Evolutionary conservation across 2,797 vertebrate species (phyloP).

Genomic region (Cyclura pinguis): DNA sequence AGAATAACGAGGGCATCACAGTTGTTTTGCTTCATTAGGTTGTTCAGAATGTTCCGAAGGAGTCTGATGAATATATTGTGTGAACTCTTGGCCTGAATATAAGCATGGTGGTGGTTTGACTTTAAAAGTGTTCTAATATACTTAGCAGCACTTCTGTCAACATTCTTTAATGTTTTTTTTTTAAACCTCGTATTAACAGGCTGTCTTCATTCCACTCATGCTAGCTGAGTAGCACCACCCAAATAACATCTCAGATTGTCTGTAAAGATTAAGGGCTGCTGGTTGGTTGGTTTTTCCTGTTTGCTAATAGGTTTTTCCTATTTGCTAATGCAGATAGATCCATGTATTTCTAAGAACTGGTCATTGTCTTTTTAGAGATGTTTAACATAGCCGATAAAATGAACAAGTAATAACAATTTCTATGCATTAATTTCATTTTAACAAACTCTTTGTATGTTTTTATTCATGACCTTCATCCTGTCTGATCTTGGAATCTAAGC

Average conservation of each 20-base stretch:
- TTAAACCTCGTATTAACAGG: not conserved
- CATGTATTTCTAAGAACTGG: not conserved
- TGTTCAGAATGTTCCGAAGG: constrained; percentile 38
- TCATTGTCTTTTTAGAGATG: not conserved
- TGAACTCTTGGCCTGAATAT: constrained; percentile 56
- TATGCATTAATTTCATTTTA: no score
- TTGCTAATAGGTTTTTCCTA: no score
- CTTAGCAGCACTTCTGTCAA: not conserved
- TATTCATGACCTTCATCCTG: no score
- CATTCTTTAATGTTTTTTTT: no score
- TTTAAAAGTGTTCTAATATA: constrained; percentile 38
- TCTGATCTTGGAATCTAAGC: no score
- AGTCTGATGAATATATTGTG: constrained; percentile 49
- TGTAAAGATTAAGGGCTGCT: not conserved
- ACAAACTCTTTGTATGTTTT: no score
- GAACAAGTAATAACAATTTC: no score
- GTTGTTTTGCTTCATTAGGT: constrained; percentile 33
- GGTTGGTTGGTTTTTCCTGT: not conserved
- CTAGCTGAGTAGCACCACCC: not conserved
- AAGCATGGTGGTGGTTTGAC: constrained; percentile 41
- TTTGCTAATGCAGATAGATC: not conserved
- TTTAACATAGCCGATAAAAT: not conserved
- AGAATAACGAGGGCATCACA: constrained; percentile 33
- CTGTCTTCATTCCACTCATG: not conserved
- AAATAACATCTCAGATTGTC: not conserved